Base-by-base conservation (phyloP, 1,140 invertebrate genomes). In the Caenorhabditis remanei region DNA sequence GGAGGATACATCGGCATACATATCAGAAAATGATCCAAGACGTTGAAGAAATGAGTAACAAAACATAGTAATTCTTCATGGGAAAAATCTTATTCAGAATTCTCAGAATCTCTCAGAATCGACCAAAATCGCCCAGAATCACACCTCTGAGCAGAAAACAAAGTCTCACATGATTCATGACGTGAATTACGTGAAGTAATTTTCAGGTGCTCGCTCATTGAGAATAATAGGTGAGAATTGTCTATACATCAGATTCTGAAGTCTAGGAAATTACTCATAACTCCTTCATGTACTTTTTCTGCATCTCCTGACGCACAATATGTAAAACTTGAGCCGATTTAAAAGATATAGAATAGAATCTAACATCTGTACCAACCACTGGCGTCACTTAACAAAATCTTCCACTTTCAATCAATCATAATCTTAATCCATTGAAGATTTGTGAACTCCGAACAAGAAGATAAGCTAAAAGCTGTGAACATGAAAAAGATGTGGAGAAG, bases 201-300 rank as follows among this genome's bases (percentile, higher is more conserved):
- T 71, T 71, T 71, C 65, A 71, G 65, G 65, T 71, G 65, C 11
- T 16, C 8, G 16, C 40, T n/a, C 8, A 19, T 16, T 71, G 21
- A 8, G 11, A 65, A 65, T 40, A 65, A 65, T 65, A 43, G 65
- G 65, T 71, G 65, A 8, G 41, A 71, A 46, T 46, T 43, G 65
- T 71, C 65, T 71, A 24, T 65, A 32, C 32, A 32, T 2, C 32
- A 32, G 32, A 32, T n/a, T 58, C 56, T 8, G n/a, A n/a, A 58
- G 32, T 5, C 16, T 43, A 71, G n/a, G n/a, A 58, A 63, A 19
- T 71, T 71, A 71, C 13, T 71, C 65, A 71, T 71, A 19, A 43
- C 41, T 43, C n/a, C 3, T 58, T 19, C n/a, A 7, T 40, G 41
- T 71, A 46, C 65, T 67, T 32, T 43, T 11, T 65, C 24, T 65